Evolutionary conservation across 2,888 invertebrate genomes (phyloP), one percentile per base, ranked within the genome.

Genomic region (Ennomos fuscantarius): DNA sequence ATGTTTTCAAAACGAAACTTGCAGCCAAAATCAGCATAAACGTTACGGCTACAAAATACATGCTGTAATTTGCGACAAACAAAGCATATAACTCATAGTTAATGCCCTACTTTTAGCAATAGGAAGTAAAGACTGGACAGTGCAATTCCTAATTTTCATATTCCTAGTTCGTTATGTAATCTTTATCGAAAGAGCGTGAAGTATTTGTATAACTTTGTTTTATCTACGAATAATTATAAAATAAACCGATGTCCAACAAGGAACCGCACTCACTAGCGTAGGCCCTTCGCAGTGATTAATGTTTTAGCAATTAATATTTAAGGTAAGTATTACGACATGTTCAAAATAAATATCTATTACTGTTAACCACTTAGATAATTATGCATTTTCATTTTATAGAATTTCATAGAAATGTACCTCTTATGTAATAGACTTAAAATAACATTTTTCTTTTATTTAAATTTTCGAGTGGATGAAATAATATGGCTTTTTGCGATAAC

Each of bases 61-160:
- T 24, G 5, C 6, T n/a, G 11, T 15, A 50, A 41, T 42, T 50
- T 24, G 35, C 50, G 52, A 63, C 57, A 59, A 55, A 54, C 49
- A 52, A 48, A 55, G 66, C 71, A 70, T 73, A 74, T 73, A 74
- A 74, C 71, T 75, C 70, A 77, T 67, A 73, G 68, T 49, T 48
- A 69, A 60, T 71, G 75, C 62, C 70, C 78, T 65, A 79, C 62
- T 69, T 79, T 69, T 61, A 60, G 46, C 63, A 62, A 69, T 65
- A 77, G 79, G 79, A 79, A 79, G 73, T 72, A 15, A 55, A 41
- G 53, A 42, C 60, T 63, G 36, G 58, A 65, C 65, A 62, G 64
- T 70, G 68, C 62, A 69, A 74, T 70, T 74, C 73, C 73, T 63
- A 72, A 77, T 78, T 76, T 76, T 78, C 71, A 66, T 68, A 66